Base-by-base conservation (phyloP, 2,797 vertebrate species). In the Ptychobarbus kaznakovi region DNA sequence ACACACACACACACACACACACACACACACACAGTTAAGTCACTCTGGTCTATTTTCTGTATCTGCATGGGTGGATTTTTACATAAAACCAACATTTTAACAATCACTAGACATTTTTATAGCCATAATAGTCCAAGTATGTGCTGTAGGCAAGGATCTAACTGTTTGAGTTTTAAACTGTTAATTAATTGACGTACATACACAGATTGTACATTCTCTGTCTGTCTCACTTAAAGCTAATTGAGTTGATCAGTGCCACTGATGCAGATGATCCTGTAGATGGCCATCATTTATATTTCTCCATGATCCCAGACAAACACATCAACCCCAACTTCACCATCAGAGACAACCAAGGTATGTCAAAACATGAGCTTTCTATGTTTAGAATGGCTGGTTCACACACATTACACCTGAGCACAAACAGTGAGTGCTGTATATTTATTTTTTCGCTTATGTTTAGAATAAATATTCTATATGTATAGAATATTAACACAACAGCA, bases 341-440 rank as follows among this genome's bases (percentile, higher is more conserved):
- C 82, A 94, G 92, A 91, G 97, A 99, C 92, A 97, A 98, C 93
- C 93, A 96, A 97, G 97, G 97, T 99, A 88, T 40, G 73, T 72
- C 16, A 75, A 16, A 85, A 88, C 78, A 87, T 42, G 3, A 73
- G 18, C 38, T 63, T 32, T 58, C 6, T 15, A 58, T 7, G 20
- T 69, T 49, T 35, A 51, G 22, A 80, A 68, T 38, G 28, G 12
- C 8, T 13, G 11, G 4, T 56, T 38, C 15, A 28, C 44, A 16
- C 7, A 73, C 25, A 15, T 28, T 28, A 28, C 12, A 28, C n/a
- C 66, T 69, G 35, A 4, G 0, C 66, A 22, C 38, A n/a, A 42
- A 70, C 20, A 16, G 2, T 32, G 3, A 32, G 6, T 65, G 25
- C 5, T 32, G 61, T 2, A 7, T 51, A 51, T 51, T 18, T 18